Percentiles rank a stretch among this genome's conserved stretches.
phyloP scores from a whole-genome alignment of 2,113 vertebrate species.

The Nothobranchius furzeri region DNA sequence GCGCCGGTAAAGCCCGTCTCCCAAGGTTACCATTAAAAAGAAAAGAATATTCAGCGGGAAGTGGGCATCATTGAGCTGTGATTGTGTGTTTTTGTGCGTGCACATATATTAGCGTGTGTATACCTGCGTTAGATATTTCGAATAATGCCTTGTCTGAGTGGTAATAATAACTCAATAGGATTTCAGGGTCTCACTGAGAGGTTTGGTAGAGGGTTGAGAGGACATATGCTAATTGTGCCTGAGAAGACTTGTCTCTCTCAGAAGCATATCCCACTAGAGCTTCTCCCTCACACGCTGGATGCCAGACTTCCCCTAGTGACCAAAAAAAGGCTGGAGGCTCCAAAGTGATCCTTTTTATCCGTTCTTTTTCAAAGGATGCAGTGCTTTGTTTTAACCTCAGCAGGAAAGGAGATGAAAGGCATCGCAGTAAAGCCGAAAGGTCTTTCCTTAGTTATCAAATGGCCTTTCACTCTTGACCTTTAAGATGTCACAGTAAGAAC shows the following conservation, averaged over 20 bases:
- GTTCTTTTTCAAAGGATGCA: slow-evolving; percentile 70
- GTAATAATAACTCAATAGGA: slow-evolving; percentile 70
- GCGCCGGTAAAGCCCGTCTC: slow-evolving; percentile 66
- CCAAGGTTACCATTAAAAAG: slow-evolving; percentile 80
- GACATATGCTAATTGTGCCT: slow-evolving; percentile 73
- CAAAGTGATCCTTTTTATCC: slow-evolving; percentile 69
- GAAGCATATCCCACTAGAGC: slow-evolving; percentile 63
- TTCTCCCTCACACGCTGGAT: slow-evolving; percentile 57
- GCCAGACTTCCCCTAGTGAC: slow-evolving; percentile 62
- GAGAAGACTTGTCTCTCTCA: slow-evolving; percentile 51
- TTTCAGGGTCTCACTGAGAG: slow-evolving; percentile 68
- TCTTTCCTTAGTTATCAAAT: slow-evolving; percentile 81
- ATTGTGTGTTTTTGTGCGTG: slow-evolving; percentile 33
- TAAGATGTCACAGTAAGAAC: slow-evolving; percentile 80
- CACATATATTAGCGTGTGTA: slow-evolving; percentile 29
- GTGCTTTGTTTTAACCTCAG: slow-evolving; percentile 76
- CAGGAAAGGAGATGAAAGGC: slow-evolving; percentile 77
- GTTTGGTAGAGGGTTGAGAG: slow-evolving; percentile 67
- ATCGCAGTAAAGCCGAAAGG: slow-evolving; percentile 75
- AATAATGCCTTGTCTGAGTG: slow-evolving; percentile 63
- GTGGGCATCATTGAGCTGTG: slow-evolving; percentile 68
- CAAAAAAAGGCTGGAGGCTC: slow-evolving; percentile 63
- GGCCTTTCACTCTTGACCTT: slow-evolving; percentile 82
- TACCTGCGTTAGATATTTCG: slow-evolving; percentile 52
- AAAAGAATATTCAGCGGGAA: slow-evolving; percentile 77